Conservation (phyloP, 2,113 vertebrate genomes). For the Lepus timidus region DNA sequence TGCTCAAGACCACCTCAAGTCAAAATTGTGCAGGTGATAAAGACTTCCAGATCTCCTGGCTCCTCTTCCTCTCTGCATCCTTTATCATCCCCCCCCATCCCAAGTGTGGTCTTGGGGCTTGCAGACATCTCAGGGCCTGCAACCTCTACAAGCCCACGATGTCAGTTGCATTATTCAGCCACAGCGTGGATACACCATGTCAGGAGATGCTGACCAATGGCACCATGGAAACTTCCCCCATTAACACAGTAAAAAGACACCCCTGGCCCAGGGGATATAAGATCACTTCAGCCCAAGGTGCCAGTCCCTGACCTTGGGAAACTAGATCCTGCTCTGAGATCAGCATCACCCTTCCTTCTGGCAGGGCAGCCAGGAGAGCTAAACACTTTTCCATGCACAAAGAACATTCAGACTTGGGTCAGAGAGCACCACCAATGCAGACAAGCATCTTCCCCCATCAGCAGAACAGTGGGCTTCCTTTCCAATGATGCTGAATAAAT, state of each 20-base stretch:
- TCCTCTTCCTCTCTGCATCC: neutral
- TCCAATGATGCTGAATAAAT: neutral
- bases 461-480: neutral
- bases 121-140: neutral
- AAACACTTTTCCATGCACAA: neutral
- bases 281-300: neutral
- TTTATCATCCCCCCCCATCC: no score
- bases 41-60: neutral
- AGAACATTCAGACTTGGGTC: neutral
- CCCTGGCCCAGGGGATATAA: neutral
- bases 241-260: neutral
- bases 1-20: neutral
- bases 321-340: neutral
- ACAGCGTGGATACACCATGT: neutral
- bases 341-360: neutral
- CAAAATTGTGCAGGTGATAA: neutral
- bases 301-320: neutral
- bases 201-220: neutral
- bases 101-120: neutral
- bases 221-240: neutral
- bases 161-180: neutral
- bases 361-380: neutral
- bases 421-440: neutral
- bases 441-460: no score
- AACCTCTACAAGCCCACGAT: neutral